Evolutionary conservation across 2,888 invertebrate species (phyloP), one percentile per base, ranked within the genome.

Genomic region (Stenurella melanura): DNA sequence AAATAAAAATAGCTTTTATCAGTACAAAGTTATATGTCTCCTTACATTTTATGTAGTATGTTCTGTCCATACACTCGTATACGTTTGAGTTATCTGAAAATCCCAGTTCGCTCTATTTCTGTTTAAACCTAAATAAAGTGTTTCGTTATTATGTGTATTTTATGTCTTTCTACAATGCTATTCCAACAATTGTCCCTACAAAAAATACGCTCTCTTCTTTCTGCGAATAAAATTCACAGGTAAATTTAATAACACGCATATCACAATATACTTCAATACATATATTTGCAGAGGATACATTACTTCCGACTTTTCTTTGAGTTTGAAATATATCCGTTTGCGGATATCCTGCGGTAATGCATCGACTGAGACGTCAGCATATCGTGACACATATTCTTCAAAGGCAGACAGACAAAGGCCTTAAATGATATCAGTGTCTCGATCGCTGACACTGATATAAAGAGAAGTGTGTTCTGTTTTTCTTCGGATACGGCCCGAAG

Each of bases 281-380:
- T 54, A 54, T 26, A 67, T 67, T 67, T 50, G 67, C 30, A 34
- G 30, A 57, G 70, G 58, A 70, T 70, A 70, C 57, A 21, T 60
- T 72, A 26, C 67, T 67, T 54, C 54, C 54, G 54, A 67, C 5
- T 17, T 58, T 18, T 70, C 38, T 70, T 42, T 57, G 38, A 38
- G 50, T 15, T 30, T 54, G 21, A 58, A 50, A 72, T 54, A 70
- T 63, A 50, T 72, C 74, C 60, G 64, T 78, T 79, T 78, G 70
- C 82, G 83, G 83, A 84, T 84, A 82, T 83, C 83, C 84, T 81
- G 82, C 81, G 82, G 80, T 82, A 82, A 84, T 81, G 80, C 82
- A 82, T 79, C 76, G 77, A 77, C 79, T 78, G 79, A 60, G 60
- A 61, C 50, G 74, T 67, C 67, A 61, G 61, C 60, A 72, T 72